Base-by-base conservation (phyloP, 2,113 vertebrate genomes). In the Brachypteracias leptosomus region DNA sequence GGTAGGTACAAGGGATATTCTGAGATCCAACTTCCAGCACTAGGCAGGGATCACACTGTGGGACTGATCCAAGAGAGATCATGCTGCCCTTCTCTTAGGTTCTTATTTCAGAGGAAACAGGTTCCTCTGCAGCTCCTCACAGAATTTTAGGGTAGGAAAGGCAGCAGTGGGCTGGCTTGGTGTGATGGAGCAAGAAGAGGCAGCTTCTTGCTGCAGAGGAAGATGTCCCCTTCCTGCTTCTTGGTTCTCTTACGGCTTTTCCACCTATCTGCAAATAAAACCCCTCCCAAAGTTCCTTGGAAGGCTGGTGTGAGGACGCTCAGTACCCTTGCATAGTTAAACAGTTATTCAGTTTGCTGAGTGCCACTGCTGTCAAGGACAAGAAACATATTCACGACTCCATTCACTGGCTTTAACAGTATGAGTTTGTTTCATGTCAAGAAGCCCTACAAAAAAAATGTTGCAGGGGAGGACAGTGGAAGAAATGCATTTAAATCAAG, bases 321-420 rank as follows among this genome's bases (percentile, higher is more conserved):
- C 72, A 72, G 88, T 68, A 92, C 44, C 65, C 85, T 95, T 78
- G 80, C 73, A 75, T 33, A 92, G 82, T 81, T 73, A 87, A 93
- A 73, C 65, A 78, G 42, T 73, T 96, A 72, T 58, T 93, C 90
- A 76, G 76, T 94, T 93, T 92, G 68, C 79, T 84, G 82, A 94
- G 82, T 71, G 55, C 71, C 81, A 79, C 54, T 85, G 77, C 88
- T 95, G 93, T 89, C 83, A 95, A 96, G 93, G 95, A 92, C 85
- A 75, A 95, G 92, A 93, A 95, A 95, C 44, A 91, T 62, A 95
- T 63, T 95, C 88, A 61, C 10, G 5, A 88, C 38, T 88, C 71
- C 29, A 90, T 93, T 93, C 63, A 67, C 81, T 80, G 54, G 44
- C 46, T 87, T 92, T 95, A 96, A 86, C 57, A 54, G n/a, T 55